A percentile compares a stretch with the other conserved stretches of the same genome.
Conservation (phyloP, 2,113 vertebrate species). For the Caranx melampygus region DNA sequence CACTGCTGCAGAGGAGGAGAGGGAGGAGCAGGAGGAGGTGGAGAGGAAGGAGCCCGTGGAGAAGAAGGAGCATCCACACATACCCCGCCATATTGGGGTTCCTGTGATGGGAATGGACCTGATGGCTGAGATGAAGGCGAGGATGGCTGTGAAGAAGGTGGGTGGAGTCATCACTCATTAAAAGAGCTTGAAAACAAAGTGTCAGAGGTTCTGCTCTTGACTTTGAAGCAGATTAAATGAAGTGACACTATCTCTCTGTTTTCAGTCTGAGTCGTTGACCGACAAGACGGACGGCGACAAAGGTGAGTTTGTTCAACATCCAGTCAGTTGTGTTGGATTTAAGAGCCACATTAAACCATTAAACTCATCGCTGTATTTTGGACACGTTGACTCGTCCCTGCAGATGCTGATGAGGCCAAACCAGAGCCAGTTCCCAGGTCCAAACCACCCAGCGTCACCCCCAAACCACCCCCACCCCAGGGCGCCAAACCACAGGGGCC, state of each 20-base stretch:
- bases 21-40: slow-evolving; percentile 58
- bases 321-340: too few relatives aligned
- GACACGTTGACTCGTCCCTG: neutral
- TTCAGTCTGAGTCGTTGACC: slow-evolving; percentile 51
- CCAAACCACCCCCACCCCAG: slow-evolving; percentile 82
- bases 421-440: slow-evolving; percentile 81
- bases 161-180: neutral
- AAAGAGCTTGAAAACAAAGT: too few relatives aligned
- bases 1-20: slow-evolving; percentile 71
- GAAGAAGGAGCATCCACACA: slow-evolving; percentile 78
- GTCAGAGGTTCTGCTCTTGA: too few relatives aligned
- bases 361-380: too few relatives aligned
- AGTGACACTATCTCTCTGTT: neutral
- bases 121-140: slow-evolving; percentile 95
- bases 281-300: slow-evolving; percentile 83
- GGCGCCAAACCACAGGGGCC: slow-evolving; percentile 78
- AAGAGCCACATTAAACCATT: too few relatives aligned
- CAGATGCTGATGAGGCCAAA: slow-evolving; percentile 81
- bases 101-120: slow-evolving; percentile 88
- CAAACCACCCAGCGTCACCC: slow-evolving; percentile 81
- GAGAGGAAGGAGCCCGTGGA: slow-evolving; percentile 70
- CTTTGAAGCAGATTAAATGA: too few relatives aligned
- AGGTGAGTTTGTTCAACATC: slow-evolving; percentile 76
- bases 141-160: slow-evolving; percentile 89
- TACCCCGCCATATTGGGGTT: slow-evolving; percentile 79